Percentiles rank a stretch among this genome's conserved stretches.
Conservation (phyloP, 2,797 vertebrate species). For the Poecile montanus region DNA sequence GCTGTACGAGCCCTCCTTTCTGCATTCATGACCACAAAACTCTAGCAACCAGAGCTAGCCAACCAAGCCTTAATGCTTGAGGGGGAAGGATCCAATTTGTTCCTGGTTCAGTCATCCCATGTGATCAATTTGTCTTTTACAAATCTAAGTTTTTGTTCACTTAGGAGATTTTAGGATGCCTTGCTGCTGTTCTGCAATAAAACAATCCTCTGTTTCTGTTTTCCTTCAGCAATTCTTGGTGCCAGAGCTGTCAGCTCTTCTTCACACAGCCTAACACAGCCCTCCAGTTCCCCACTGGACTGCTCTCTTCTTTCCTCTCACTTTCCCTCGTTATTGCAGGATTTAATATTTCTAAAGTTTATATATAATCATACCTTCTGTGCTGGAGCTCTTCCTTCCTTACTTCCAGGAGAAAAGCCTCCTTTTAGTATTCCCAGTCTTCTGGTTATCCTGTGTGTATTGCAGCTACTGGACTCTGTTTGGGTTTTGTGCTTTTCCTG, state of each 20-base stretch:
- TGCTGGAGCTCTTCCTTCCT: neutral
- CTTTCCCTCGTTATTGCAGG: neutral
- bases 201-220: neutral
- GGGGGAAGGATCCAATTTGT: neutral
- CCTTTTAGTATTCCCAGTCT: neutral
- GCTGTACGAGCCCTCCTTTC: neutral
- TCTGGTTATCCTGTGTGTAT: neutral
- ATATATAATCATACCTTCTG: conserved; percentile 26
- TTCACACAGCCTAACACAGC: neutral
- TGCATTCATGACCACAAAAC: neutral
- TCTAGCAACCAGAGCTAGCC: neutral
- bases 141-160: neutral
- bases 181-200: neutral
- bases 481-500: conserved; percentile 17
- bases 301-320: neutral
- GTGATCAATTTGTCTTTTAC: neutral
- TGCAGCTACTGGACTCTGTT: neutral
- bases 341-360: neutral
- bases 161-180: neutral
- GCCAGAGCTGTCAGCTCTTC: neutral
- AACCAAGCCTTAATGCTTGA: neutral
- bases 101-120: neutral
- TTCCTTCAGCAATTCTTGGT: neutral
- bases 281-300: neutral
- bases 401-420: neutral